Evolutionary conservation across 1,140 invertebrate genomes (phyloP).

Genomic region (Ceratitis capitata): DNA sequence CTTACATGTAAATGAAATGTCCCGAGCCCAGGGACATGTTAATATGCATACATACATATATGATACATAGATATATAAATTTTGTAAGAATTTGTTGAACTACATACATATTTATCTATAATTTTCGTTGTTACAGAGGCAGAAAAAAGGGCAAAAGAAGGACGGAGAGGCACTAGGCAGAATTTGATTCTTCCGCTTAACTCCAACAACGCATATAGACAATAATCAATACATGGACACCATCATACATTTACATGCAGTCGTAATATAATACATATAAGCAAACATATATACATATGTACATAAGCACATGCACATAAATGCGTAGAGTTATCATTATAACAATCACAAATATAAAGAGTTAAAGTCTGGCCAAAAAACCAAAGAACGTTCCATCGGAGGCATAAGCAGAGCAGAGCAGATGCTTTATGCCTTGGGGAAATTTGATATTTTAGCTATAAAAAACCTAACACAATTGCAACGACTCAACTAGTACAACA

Average conservation of each 20-base stretch:
- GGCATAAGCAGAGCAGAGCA: not conserved
- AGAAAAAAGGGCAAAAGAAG: not conserved
- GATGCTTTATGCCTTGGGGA: not conserved
- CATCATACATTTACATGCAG: not conserved
- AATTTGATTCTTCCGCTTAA: too few species aligned
- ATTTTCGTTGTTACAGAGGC: not conserved
- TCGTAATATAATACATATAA: not conserved
- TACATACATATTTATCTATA: too few species aligned
- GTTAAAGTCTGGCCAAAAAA: not conserved
- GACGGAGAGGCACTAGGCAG: too few species aligned
- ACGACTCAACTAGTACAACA: not conserved
- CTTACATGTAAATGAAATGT: too few species aligned
- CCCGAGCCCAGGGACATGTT: too few species aligned
- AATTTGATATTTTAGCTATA: not conserved
- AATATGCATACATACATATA: too few species aligned
- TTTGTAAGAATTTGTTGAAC: too few species aligned
- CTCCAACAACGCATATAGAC: not conserved
- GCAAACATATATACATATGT: not conserved
- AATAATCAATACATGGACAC: not conserved
- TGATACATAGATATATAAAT: too few species aligned
- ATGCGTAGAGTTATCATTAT: too few species aligned
- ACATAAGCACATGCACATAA: not conserved
- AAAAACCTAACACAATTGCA: not conserved
- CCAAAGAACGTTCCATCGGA: not conserved
- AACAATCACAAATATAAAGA: not conserved